Percentiles rank a stretch among this genome's conserved stretches.
These are phyloP conservation scores for Acleris laterana DNA, from an alignment of 2,888 invertebrate species.

Conservation along the genomic window DNA sequence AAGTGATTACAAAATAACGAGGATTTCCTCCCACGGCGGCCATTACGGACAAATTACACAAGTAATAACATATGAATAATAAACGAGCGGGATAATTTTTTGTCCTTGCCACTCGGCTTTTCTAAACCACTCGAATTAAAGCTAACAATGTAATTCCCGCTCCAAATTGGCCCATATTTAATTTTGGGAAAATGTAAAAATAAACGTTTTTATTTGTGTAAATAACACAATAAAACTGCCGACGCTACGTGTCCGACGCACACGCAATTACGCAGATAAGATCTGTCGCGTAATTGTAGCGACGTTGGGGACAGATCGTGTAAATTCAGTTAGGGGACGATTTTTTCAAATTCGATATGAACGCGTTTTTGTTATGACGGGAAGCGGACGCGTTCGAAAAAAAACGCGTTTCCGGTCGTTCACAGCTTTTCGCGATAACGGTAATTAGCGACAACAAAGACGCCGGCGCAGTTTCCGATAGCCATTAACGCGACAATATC, in stretches of 20 bases:
- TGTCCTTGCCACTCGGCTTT: constrained; percentile 47
- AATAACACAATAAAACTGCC: constrained; percentile 83
- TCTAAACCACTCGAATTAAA: constrained; percentile 66
- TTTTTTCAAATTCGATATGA: constrained; percentile 73
- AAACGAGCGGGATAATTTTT: constrained; percentile 49
- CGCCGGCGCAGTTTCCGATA: constrained; percentile 46
- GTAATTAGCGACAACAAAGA: constrained; percentile 67
- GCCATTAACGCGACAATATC: constrained; percentile 57
- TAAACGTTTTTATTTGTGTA: constrained; percentile 85
- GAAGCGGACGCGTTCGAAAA: constrained; percentile 79
- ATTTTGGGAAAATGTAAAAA: constrained; percentile 84
- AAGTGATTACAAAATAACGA: constrained; percentile 73
- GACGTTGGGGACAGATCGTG: constrained; percentile 79
- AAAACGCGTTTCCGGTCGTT: constrained; percentile 71
- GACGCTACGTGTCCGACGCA: constrained; percentile 67
- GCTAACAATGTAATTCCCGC: constrained; percentile 72
- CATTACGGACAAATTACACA: constrained; percentile 73
- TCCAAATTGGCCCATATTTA: constrained; percentile 81
- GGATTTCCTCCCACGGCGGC: constrained; percentile 69
- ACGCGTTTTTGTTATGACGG: constrained; percentile 62
- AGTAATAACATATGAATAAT: constrained; percentile 70
- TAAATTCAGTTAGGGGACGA: constrained; percentile 80
- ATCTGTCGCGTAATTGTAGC: constrained; percentile 79
- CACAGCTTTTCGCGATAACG: constrained; percentile 70
- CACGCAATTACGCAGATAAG: constrained; percentile 76